phyloP scores from a whole-genome alignment of 2,113 vertebrate genomes.

The Tragelaphus scriptus region DNA sequence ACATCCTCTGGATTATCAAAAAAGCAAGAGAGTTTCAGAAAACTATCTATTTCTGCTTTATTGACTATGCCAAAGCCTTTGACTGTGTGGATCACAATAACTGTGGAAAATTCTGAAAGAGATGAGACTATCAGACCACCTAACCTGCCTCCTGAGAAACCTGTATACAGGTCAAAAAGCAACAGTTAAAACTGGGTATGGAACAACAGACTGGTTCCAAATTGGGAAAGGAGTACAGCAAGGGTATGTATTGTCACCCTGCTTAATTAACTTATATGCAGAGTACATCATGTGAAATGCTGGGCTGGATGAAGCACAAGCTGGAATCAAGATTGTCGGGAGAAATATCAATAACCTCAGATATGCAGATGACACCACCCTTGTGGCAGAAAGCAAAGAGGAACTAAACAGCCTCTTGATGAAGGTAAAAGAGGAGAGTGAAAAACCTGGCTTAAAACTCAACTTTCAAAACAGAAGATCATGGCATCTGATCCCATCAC shows the following conservation, averaged over 20 bases:
- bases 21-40: background rate
- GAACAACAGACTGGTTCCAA: background rate
- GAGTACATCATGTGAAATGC: background rate
- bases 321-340: background rate
- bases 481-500: background rate
- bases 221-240: background rate
- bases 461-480: background rate
- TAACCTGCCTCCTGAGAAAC: background rate
- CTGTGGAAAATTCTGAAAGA: background rate
- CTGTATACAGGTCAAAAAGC: background rate
- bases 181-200: background rate
- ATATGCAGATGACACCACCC: background rate
- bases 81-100: background rate
- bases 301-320: background rate
- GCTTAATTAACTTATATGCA: background rate
- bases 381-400: background rate
- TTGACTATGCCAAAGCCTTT: background rate
- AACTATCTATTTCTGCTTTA: background rate
- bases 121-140: background rate
- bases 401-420: background rate
- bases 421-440: background rate
- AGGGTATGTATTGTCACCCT: background rate
- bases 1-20: background rate
- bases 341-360: background rate
- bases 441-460: background rate